Evolutionary conservation across 2,113 vertebrate species (phyloP), one percentile per base, ranked within the genome.

Genomic region (Bungarus multicinctus): DNA sequence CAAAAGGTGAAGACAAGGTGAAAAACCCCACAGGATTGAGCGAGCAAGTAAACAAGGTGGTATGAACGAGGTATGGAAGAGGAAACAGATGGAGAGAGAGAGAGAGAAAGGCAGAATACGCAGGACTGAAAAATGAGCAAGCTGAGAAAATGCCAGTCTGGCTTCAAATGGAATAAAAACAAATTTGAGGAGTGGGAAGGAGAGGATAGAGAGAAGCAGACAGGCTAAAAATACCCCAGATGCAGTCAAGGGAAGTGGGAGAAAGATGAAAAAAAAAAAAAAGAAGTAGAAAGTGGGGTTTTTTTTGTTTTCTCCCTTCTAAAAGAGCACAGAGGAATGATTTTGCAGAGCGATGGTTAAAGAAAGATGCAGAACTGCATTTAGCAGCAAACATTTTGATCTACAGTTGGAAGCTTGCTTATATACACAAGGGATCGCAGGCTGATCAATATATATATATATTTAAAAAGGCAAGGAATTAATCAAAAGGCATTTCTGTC

Each of bases 41-140:
- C 18, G 7, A 60, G 69, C 39, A 58, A 27, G 69, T 58, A 85
- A 85, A 89, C 69, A 60, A 89, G 43, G 53, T 58, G 69, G 58
- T 3, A 5, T 34, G 22, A 85, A 85, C 22, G 23, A 58, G 22
- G 57, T 18, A 53, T 52, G 85, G 39, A 50, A 74, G 57, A n/a
- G 53, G 34, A 57, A 91, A 34, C 92, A 93, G 89, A 93, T 91
- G 85, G 92, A 88, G 85, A 74, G 52, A 74, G 85, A 60, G 85
- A 3, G 1, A 47, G 47, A 47, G 47, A 47, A 39, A 88, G 39
- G 85, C 89, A 88, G 86, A 88, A 39, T 25, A 47, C 87, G 90
- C 58, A 64, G 89, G 27, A 53, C 47, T 6, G 58, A 39, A 88
- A 87, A 85, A 81, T 64, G 91, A 92, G 91, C 85, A 60, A 92